Percentiles rank a stretch among this genome's conserved stretches.
These are phyloP conservation scores for Meandrusa payeni DNA, from an alignment of 2,888 invertebrate species.

Conservation along the genomic window DNA sequence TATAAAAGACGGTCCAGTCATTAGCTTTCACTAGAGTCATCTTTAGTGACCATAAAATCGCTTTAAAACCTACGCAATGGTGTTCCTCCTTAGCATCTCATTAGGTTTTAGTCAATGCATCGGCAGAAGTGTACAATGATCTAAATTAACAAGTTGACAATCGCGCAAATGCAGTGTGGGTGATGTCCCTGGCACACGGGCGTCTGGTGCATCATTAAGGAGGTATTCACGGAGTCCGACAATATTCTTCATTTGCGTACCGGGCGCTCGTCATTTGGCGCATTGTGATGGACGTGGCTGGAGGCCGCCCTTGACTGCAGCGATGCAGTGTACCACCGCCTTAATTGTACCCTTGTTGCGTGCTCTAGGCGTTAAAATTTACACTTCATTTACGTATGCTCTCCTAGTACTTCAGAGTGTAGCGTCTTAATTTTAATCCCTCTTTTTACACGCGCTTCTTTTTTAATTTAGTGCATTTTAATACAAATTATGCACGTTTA, in stretches of 20 bases:
- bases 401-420: slow-evolving; percentile 7
- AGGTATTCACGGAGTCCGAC: slow-evolving; percentile 75
- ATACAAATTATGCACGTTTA: no score
- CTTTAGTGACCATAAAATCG: slow-evolving; percentile 17
- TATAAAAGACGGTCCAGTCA: no score
- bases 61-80: slow-evolving; percentile 9
- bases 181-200: slow-evolving; percentile 51
- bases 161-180: slow-evolving; percentile 65
- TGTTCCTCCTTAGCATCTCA: neutral
- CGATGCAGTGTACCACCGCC: slow-evolving; percentile 61
- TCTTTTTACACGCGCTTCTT: neutral
- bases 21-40: no score
- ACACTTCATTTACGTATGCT: slow-evolving; percentile 24
- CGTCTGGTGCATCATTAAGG: slow-evolving; percentile 69
- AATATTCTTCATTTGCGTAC: slow-evolving; percentile 81
- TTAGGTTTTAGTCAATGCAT: slow-evolving; percentile 15
- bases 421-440: slow-evolving; percentile 7
- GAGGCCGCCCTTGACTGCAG: slow-evolving; percentile 56
- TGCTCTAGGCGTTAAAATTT: slow-evolving; percentile 20
- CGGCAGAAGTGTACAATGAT: slow-evolving; percentile 50
- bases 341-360: slow-evolving; percentile 77
- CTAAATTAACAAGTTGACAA: slow-evolving; percentile 67
- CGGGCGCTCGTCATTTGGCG: slow-evolving; percentile 72
- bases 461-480: neutral
- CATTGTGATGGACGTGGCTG: slow-evolving; percentile 59